phyloP scores from a whole-genome alignment of 2,113 vertebrate species.

The Nyctibius bracteatus region DNA sequence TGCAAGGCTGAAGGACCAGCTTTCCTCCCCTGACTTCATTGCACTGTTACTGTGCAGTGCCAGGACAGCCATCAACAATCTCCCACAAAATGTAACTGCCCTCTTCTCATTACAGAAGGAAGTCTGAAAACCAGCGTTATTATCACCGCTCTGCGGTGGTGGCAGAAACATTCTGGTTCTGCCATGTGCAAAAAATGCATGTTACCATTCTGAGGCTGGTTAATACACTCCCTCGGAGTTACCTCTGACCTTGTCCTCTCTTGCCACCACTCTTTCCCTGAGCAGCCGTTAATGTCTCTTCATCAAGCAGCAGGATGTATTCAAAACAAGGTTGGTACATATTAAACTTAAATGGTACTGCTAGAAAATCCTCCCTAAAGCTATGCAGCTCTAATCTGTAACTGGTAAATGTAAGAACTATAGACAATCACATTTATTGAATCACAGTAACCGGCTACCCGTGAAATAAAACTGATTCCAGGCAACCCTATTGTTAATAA shows the following conservation, averaged over 20 bases:
- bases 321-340: not conserved
- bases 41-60: accelerated
- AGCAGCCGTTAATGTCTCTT: not conserved
- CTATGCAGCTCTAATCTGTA: not conserved
- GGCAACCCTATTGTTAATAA: not conserved
- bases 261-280: not conserved
- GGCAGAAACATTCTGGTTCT: not conserved
- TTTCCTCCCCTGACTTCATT: not conserved
- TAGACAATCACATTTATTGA: not conserved
- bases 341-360: not conserved
- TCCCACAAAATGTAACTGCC: not conserved
- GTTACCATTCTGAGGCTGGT: not conserved
- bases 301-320: not conserved
- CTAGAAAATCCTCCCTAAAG: not conserved
- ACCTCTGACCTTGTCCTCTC: not conserved
- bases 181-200: not conserved
- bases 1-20: not conserved
- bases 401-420: not conserved
- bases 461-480: not conserved
- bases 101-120: not conserved
- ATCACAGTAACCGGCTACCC: not conserved
- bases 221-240: accelerated
- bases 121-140: not conserved
- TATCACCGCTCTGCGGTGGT: not conserved
- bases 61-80: not conserved